Conservation (phyloP, 2,888 invertebrate species). For the Drosophila barbarae region DNA sequence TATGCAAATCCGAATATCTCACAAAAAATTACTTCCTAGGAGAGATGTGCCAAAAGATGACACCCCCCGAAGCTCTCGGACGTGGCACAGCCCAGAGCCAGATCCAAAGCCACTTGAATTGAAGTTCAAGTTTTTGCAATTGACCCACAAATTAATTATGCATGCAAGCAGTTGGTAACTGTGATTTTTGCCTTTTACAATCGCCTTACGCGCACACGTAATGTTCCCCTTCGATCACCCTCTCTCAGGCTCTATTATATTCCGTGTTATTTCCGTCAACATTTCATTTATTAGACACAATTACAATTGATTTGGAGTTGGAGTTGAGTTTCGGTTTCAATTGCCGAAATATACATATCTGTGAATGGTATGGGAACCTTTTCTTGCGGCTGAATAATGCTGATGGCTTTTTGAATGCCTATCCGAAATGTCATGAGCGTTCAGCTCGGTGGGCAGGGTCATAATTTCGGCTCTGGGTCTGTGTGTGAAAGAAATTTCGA, state of each 20-base stretch:
- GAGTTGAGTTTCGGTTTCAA: constrained; percentile 52
- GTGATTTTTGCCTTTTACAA: constrained; percentile 65
- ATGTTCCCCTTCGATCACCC: constrained; percentile 32
- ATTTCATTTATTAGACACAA: constrained; percentile 68
- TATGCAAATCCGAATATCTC: constrained; percentile 38
- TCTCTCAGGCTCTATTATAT: constrained; percentile 18
- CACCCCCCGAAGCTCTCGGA: constrained; percentile 22
- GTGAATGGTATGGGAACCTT: constrained; percentile 51
- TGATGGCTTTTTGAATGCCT: constrained; percentile 66
- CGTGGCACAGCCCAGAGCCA: constrained; percentile 3
- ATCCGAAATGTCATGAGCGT: constrained; percentile 67
- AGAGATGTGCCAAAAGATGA: constrained; percentile 48
- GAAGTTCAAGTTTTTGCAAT: constrained; percentile 72
- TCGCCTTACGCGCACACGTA: constrained; percentile 54
- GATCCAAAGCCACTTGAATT: constrained; percentile 45
- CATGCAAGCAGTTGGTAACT: constrained; percentile 65
- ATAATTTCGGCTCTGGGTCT: constrained; percentile 10
- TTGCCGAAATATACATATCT: constrained; percentile 54
- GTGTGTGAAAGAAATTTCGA: constrained; percentile 35
- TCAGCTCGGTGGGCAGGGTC: constrained; percentile 59
- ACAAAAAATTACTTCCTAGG: constrained; percentile 62
- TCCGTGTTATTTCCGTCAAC: constrained; percentile 64
- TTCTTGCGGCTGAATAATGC: constrained; percentile 20
- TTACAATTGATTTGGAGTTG: constrained; percentile 64
- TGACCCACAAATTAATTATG: constrained; percentile 75